Conservation (phyloP, 2,113 vertebrate species). For the Eudyptes chrysolophus region DNA sequence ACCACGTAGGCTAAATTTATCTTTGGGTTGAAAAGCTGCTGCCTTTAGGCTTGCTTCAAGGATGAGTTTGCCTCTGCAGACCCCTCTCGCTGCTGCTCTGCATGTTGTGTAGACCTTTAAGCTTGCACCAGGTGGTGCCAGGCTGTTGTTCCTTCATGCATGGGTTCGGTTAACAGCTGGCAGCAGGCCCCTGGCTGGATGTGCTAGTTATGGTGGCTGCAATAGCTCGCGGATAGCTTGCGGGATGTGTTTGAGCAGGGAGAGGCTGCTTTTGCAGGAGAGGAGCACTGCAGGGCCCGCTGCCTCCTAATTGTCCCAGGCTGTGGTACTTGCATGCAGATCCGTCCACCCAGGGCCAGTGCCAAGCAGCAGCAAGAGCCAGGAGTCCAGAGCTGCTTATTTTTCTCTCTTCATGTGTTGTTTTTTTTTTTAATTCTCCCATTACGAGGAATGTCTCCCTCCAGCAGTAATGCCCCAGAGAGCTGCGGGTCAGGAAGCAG, state of each 20-base stretch:
- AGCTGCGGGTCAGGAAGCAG: background rate
- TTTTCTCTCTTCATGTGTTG: background rate
- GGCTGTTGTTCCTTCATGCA: background rate
- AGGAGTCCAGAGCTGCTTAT: background rate
- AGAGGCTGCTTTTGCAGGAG: background rate
- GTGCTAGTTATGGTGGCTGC: background rate
- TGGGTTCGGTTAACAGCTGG: background rate
- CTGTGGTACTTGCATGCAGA: background rate
- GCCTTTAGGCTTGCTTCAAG: background rate
- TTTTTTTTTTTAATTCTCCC: background rate
- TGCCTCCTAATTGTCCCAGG: background rate
- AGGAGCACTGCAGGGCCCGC: rapidly evolving
- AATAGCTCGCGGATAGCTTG: background rate
- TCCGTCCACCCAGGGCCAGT: background rate
- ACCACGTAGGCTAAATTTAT: background rate
- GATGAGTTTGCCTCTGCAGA: background rate
- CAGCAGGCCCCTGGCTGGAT: background rate
- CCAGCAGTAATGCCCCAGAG: background rate
- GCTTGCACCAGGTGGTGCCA: background rate
- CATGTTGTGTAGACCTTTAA: background rate
- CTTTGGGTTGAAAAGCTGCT: background rate
- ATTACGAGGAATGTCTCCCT: background rate
- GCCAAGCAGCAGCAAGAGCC: background rate
- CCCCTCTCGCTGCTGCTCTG: background rate
- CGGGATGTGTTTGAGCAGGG: background rate